Evolutionary conservation across 2,797 vertebrate genomes (phyloP), one percentile per base, ranked within the genome.

Genomic region (Ficedula albicollis): DNA sequence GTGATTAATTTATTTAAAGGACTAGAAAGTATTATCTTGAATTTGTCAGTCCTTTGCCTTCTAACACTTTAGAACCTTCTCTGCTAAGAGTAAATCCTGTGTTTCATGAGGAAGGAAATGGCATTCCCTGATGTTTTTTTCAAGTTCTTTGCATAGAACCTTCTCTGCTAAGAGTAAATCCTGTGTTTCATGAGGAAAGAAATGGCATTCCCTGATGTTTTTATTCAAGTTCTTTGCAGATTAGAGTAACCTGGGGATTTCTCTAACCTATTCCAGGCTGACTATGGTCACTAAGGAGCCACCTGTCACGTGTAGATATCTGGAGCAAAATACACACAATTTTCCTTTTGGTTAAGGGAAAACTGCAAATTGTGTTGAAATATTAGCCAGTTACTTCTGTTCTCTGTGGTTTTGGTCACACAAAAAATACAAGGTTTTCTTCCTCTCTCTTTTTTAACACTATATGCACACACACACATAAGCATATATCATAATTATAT

Each of bases 401-500:
- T 82, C 8, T 51, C 20, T 62, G 29, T 2, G 48, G 5, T 75
- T 92, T 62, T 46, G 6, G 14, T 11, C 1, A 5, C 11, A n/a
- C 2, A 36, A 39, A 17, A 49, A 17, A 62, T 4, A 29, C 2
- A 73, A 67, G 8, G 27, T 2, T 23, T 68, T 60, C 15, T 56
- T 34, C 17, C 13, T 51, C 29, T 75, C 4, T 44, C 11, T 46
- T 30, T 89, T 70, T 38, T 51, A 29, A 52, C 85, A 59, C 41
- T 6, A 17, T 19, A 11, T 11, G 10, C 11, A 41, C 6, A 52
- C 5, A n/a, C 5, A 43, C 3, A 22, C 0, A 29, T 12, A 51
- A 18, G 23, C 16, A 22, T 30, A 22, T 29, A 25, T 3, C 8
- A 21, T 60, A 58, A 36, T 26, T 26, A 26, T 19, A 54, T 7